Percentiles rank a stretch among this genome's conserved stretches.
Evolutionary conservation across 1,140 invertebrate species (phyloP).

Genomic region (Colletes gigas): DNA sequence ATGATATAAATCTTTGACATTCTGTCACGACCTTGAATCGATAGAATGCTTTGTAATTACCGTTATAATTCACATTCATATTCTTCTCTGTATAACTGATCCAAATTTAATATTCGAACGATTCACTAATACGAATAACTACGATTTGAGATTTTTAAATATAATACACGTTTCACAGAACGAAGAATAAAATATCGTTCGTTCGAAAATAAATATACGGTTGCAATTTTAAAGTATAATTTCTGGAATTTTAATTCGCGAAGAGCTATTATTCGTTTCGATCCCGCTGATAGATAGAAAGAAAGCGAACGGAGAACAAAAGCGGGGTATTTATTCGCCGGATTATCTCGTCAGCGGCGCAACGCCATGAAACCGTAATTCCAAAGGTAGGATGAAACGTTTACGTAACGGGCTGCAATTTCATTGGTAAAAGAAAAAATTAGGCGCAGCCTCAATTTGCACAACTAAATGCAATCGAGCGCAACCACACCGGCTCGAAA

Average conservation of each 20-base stretch:
- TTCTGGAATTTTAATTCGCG: too few relatives aligned
- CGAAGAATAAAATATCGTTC: too few relatives aligned
- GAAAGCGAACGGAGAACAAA: not conserved
- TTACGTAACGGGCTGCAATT: slow-evolving; percentile 14
- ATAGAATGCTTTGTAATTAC: slow-evolving; percentile 5
- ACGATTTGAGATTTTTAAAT: too few relatives aligned
- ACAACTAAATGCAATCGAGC: not conserved
- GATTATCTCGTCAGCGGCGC: not conserved
- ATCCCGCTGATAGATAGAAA: not conserved
- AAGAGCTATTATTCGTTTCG: too few relatives aligned
- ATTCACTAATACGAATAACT: too few relatives aligned
- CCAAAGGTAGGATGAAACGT: not conserved
- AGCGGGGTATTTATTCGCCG: not conserved
- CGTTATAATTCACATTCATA: not conserved
- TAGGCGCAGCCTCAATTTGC: not conserved
- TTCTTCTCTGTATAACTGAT: too few relatives aligned
- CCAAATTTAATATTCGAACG: too few relatives aligned
- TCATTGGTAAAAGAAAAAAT: not conserved
- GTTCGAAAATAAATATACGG: not conserved
- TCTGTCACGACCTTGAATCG: slow-evolving; percentile 2
- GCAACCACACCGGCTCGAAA: not conserved
- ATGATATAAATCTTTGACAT: slow-evolving; percentile 45
- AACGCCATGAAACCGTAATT: not conserved
- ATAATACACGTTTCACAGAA: too few relatives aligned
- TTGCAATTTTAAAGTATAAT: too few relatives aligned